phyloP scores from a whole-genome alignment of 2,797 vertebrate species.

The Cygnus olor region DNA sequence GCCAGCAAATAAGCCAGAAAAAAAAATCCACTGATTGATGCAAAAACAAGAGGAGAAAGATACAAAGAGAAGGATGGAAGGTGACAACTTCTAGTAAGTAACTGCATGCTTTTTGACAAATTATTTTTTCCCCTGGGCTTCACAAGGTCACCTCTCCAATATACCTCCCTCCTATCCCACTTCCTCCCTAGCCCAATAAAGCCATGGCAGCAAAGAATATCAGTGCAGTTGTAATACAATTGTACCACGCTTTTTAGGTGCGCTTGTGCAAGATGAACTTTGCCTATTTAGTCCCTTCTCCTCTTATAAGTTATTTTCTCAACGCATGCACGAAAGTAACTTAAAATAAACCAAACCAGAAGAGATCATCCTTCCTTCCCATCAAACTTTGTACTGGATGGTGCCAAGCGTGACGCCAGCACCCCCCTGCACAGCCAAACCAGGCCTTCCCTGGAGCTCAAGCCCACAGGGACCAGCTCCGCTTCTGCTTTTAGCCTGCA shows the following conservation, averaged over 20 bases:
- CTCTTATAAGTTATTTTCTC: background rate
- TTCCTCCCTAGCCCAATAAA: background rate
- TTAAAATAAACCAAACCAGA: background rate
- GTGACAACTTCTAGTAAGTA: background rate
- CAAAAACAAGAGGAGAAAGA: background rate
- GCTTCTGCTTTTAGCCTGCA: background rate
- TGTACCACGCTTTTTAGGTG: background rate
- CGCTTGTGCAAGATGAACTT: background rate
- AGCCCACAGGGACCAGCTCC: background rate
- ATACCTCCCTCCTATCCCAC: background rate
- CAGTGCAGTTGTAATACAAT: background rate
- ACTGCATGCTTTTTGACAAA: background rate
- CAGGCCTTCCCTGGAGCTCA: background rate
- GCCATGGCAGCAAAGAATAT: rapidly evolving
- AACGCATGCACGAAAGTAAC: rapidly evolving
- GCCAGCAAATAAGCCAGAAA: background rate
- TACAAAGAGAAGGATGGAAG: background rate
- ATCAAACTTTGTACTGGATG: rapidly evolving
- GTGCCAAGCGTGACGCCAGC: background rate
- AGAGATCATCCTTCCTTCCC: background rate
- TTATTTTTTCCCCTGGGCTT: background rate
- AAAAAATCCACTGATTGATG: background rate
- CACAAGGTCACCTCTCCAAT: background rate
- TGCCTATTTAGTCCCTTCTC: background rate
- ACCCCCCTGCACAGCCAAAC: background rate